Base-by-base conservation (phyloP, 1,140 invertebrate species). In the Bilobella aurantiaca region DNA sequence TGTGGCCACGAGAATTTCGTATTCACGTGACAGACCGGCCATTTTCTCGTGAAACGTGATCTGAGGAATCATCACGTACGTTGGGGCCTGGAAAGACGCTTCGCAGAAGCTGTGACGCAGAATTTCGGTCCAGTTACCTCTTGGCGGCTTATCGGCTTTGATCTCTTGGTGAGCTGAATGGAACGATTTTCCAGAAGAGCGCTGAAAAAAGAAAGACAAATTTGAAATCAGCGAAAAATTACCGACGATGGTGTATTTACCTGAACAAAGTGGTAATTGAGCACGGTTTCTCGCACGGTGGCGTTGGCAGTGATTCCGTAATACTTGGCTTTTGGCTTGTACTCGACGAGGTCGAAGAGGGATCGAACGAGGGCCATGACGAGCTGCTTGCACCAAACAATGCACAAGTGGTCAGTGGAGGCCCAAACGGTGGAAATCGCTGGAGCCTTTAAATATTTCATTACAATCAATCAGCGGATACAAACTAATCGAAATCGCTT, bases 381-480 rank as follows among this genome's bases (percentile, higher is more conserved):
- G 27, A 94, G 79, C 77, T 96, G 90, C 74, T 93, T 90, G 75
- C 93, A 97, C 93, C 93, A 96, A 21, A 90, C 80, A 73, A 89
- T 89, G 59, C 86, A 86, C 3, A 91, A 79, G 79, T 97, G 93
- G 78, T 96, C 91, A 14, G 88, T 87, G 5, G 91, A 88, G 28
- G 87, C 81, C 88, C 92, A 96, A 14, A 89, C 88, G 37, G 82
- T 83, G 0, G 93, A 91, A 63, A 95, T 82, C 23, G 42, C 62
- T 46, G 47, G n/a, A 67, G 58, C 49, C 65, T 58, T 49, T 28
- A 66, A 29, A 62, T 12, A 42, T 12, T 42, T 42, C 8, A 42
- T 18, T 18, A 42, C 34, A 42, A 18, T n/a, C n/a, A n/a, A n/a
- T n/a, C n/a, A n/a, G n/a, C n/a, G n/a, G n/a, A n/a, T 25, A 53